Conservation (phyloP, 2,797 vertebrate genomes). For the Epinephelus coioides region DNA sequence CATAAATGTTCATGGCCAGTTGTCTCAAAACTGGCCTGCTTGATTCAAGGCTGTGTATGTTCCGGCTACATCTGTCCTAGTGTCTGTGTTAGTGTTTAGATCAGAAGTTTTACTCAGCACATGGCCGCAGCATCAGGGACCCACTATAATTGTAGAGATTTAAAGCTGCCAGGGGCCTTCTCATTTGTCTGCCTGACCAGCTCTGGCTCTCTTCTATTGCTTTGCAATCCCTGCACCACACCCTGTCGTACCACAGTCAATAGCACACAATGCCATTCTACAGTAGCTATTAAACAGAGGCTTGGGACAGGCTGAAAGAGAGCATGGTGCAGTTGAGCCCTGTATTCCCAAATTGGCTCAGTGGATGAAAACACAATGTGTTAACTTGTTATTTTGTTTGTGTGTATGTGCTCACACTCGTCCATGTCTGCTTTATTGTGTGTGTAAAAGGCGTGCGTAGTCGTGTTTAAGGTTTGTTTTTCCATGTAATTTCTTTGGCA, state of each 20-base stretch:
- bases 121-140: constrained; percentile 46
- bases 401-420: neutral
- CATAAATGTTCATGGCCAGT: neutral
- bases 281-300: constrained; percentile 56
- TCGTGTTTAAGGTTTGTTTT: constrained; percentile 40
- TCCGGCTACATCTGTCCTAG: neutral
- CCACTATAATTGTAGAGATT: constrained; percentile 61
- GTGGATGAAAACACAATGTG: constrained; percentile 6
- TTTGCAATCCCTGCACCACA: constrained; percentile 34
- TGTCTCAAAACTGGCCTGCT: constrained; percentile 3
- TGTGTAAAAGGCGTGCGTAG: constrained; percentile 5
- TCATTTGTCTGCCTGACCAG: constrained; percentile 72
- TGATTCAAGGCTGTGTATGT: constrained; percentile 11
- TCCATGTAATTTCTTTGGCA: constrained; percentile 52
- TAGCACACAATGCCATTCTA: constrained; percentile 44
- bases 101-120: constrained; percentile 27
- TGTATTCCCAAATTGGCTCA: constrained; percentile 35
- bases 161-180: constrained; percentile 60
- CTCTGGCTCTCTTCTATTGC: constrained; percentile 55
- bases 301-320: constrained; percentile 45
- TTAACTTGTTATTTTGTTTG: constrained; percentile 17
- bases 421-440: constrained; percentile 24
- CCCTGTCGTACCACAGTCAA: constrained; percentile 55
- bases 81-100: constrained; percentile 25
- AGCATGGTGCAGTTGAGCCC: constrained; percentile 26